Evolutionary conservation across 2,888 invertebrate genomes (phyloP).

Genomic region (Tetropium fuscum): DNA sequence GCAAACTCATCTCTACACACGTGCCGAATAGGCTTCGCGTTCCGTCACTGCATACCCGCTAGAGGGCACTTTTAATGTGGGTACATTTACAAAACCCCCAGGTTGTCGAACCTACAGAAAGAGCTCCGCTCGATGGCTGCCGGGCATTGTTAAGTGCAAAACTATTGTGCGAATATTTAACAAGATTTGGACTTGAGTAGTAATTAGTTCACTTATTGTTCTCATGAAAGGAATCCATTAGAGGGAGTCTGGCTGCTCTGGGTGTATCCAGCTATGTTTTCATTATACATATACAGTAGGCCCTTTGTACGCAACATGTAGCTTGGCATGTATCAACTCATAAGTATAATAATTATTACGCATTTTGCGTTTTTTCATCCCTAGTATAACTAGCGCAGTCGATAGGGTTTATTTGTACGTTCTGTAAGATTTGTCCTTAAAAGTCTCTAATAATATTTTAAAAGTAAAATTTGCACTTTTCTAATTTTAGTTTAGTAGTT

Average conservation of each 20-base stretch:
- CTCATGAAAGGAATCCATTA: constrained; percentile 35
- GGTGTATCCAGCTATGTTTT: too few relatives aligned
- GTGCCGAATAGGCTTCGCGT: background rate
- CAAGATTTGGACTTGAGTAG: constrained; percentile 23
- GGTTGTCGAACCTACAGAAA: constrained; percentile 17
- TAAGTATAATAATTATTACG: too few relatives aligned
- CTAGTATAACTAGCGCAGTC: too few relatives aligned
- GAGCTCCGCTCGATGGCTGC: constrained; percentile 34
- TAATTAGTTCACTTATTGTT: constrained; percentile 41
- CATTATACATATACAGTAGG: too few relatives aligned
- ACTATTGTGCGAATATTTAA: constrained; percentile 40
- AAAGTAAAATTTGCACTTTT: too few relatives aligned
- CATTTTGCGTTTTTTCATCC: too few relatives aligned
- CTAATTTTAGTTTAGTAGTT: too few relatives aligned
- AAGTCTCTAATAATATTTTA: too few relatives aligned
- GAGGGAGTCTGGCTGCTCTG: constrained; percentile 20
- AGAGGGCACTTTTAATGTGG: background rate
- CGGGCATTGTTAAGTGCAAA: constrained; percentile 41
- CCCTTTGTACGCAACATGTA: too few relatives aligned
- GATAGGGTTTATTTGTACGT: too few relatives aligned
- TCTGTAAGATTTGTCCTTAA: too few relatives aligned
- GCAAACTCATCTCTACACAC: background rate
- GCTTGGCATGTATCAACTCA: too few relatives aligned
- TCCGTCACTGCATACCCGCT: background rate
- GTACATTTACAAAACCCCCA: constrained; percentile 1